These are phyloP conservation scores for Tetrax tetrax DNA, from an alignment of 2,113 vertebrate genomes.

Conservation along the genomic window DNA sequence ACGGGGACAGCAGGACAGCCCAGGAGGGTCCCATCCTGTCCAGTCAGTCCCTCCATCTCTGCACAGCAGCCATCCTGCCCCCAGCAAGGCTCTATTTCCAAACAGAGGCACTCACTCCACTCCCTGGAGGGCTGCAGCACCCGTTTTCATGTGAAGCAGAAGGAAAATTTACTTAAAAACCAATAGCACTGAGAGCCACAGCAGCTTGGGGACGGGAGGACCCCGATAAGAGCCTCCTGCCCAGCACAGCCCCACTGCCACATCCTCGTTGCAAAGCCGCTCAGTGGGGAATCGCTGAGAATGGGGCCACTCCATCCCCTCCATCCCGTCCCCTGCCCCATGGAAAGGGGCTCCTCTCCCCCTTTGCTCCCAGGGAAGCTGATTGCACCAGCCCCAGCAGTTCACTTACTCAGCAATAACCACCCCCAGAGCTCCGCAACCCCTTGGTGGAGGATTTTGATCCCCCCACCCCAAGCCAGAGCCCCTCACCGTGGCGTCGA, in stretches of 20 bases:
- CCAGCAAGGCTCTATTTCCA: background rate
- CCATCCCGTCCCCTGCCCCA: rapidly evolving
- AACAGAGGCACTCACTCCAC: background rate
- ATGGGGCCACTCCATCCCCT: rapidly evolving
- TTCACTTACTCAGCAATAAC: background rate
- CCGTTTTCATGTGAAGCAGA: background rate
- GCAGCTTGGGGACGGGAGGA: rapidly evolving
- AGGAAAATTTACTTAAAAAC: background rate
- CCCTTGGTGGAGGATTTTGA: background rate
- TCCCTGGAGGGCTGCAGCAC: background rate
- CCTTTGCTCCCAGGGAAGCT: background rate
- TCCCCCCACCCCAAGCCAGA: background rate
- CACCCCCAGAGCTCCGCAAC: background rate
- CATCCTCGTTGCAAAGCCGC: background rate
- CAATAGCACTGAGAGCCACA: background rate
- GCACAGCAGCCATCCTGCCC: background rate
- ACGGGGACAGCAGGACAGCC: rapidly evolving
- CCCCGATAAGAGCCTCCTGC: background rate
- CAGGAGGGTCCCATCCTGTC: background rate
- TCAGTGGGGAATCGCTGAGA: rapidly evolving
- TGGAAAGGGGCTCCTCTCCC: background rate
- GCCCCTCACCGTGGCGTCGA: rapidly evolving
- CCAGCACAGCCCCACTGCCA: background rate
- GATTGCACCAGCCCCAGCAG: background rate
- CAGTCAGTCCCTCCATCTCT: background rate